A percentile compares a stretch with the other conserved stretches of the same genome.
phyloP scores from a whole-genome alignment of 1,140 invertebrate genomes.

The Sarcophaga bullata region DNA sequence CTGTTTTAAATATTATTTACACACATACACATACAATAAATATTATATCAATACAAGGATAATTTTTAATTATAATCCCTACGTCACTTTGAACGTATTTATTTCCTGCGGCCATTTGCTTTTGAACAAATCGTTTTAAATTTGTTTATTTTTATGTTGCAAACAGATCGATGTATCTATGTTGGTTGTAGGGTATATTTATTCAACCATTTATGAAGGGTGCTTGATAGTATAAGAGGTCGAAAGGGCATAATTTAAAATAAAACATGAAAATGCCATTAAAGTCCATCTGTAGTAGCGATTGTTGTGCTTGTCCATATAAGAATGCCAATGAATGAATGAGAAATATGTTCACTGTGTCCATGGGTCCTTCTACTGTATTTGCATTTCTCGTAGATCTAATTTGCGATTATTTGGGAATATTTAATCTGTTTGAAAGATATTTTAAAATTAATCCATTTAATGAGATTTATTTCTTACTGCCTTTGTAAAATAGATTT shows the following conservation, averaged over 20 bases:
- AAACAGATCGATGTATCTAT: too few species aligned
- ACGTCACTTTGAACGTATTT: too few species aligned
- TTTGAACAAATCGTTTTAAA: too few species aligned
- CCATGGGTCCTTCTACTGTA: not conserved
- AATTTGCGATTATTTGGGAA: not conserved
- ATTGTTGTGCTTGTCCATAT: not conserved
- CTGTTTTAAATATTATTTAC: too few species aligned
- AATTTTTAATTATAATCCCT: too few species aligned
- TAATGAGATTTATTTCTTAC: slow-evolving; percentile 8
- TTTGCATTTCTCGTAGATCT: not conserved
- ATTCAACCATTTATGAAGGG: not conserved
- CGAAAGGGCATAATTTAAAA: not conserved
- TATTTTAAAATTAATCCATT: slow-evolving; percentile 11
- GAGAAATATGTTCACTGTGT: not conserved
- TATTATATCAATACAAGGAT: too few species aligned
- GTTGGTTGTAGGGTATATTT: too few species aligned
- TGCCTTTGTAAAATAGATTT: not conserved
- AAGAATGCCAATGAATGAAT: not conserved
- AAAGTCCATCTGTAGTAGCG: not conserved
- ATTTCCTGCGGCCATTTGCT: too few species aligned
- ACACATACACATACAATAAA: too few species aligned
- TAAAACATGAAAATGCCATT: slow-evolving; percentile 5
- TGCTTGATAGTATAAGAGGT: not conserved
- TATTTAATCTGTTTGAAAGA: slow-evolving; percentile 11
- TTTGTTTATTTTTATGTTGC: too few species aligned